Base-by-base conservation (phyloP, 2,888 invertebrate genomes). In the Pristionchus mayeri region DNA sequence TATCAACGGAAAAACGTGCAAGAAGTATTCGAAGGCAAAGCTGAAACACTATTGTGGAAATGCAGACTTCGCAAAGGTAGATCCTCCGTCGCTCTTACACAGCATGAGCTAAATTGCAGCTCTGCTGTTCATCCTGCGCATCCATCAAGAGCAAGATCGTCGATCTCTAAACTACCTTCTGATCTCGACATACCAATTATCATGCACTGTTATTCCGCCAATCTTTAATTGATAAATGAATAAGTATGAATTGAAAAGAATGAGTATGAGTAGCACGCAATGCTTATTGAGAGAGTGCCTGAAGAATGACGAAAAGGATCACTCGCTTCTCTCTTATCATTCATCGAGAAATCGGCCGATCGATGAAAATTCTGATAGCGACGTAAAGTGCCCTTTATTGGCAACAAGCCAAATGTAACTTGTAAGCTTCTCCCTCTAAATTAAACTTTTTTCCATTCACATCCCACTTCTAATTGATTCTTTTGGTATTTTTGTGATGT, bases 1-100 rank as follows among this genome's bases (percentile, higher is more conserved):
- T 82, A 40, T 91, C 60, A 91, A 91, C 75, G 86, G 86, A 0
- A 87, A 88, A 75, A 89, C 89, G 16, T 91, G 90, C 44, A 86
- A 87, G 3, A 85, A 85, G 79, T 90, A 89, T 50, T 87, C 90
- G 0, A 85, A 87, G 52, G 85, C 86, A 9, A 88, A 89, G 83
- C 79, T 90, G 63, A 87, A 87, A 40, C 88, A 89, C 75, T 89
- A 87, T 71, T 90, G 90, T 83, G 71, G 84, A 1, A 84, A 84
- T 27, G 21, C 71, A 0, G 75, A 84, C 24, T 84, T 84, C 27
- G 54, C 37, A 4, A 75, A 84, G 75, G 44, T 84, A 37, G 7
- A 21, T 37, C 18, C 18, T 37, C 2, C 21, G 37, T 13, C 16
- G 34, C n/a, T n/a, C 16, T 4, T 18, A 6, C 30, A 13, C n/a